Base-by-base conservation (phyloP, 1,140 invertebrate genomes). In the Nixonia krombeini region DNA sequence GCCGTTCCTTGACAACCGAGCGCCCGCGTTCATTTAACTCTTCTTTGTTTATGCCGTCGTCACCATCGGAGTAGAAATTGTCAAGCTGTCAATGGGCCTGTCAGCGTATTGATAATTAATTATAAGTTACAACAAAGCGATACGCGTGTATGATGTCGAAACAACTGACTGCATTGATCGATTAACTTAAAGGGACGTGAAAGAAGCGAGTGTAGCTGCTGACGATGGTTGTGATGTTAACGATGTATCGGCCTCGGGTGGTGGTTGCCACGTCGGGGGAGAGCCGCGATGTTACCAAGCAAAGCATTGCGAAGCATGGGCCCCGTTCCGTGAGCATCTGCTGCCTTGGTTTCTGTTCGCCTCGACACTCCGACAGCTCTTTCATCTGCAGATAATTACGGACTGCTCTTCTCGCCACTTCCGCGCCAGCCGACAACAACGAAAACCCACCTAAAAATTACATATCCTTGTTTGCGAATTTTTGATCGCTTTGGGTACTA, bases 331-430 rank as follows among this genome's bases (percentile, higher is more conserved):
- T 70, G 52, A 44, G 68, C 65, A 78, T 78, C 74, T 79, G 76
- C 78, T 80, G 72, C 76, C 68, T 70, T 76, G 72, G 74, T 68
- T 83, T n/a, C n/a, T n/a, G n/a, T 82, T 83, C 79, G 75, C 72
- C 72, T 81, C 79, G 76, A 75, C 80, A 77, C 74, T 81, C 73
- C 73, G 83, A 83, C 83, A 84, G 83, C 81, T 84, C 83, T 85
- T 85, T 85, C 81, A 85, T 85, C 81, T 84, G 67, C 70, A 73
- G 78, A 84, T 85, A 80, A 85, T 83, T 85, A 79, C 74, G 73
- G 67, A 76, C 64, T 75, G 25, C 45, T 10, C 38, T 42, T 25
- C 55, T 25, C 23, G 8, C 44, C 40, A 26, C 28, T 40, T 7
- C 25, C 28, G 29, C 37, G 21, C 40, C 8, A 38, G 33, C 49